Evolutionary conservation across 1,140 invertebrate species (phyloP), one percentile per base, ranked within the genome.

Genomic region (Odontomachus brunneus): DNA sequence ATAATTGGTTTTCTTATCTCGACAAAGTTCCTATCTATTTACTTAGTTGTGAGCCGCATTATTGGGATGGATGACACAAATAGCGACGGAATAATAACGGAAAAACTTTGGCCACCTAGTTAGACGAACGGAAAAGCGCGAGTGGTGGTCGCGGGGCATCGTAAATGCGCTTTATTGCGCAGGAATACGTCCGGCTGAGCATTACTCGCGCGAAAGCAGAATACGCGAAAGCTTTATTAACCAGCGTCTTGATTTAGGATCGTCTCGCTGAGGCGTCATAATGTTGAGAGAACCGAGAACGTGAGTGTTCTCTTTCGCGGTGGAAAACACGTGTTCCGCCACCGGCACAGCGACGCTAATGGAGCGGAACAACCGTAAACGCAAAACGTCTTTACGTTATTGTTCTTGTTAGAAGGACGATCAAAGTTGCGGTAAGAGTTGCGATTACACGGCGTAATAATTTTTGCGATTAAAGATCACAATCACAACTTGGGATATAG

Each of bases 101-200:
- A 67, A 67, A 51, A 66, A 49, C 49, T 53, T 33, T 5, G 29
- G 29, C 15, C 60, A 38, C 48, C 48, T 24, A 55, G 17, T 12
- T 49, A 44, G 82, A 59, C 38, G 67, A 88, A 78, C 22, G 72
- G 85, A 72, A 88, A 85, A 81, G 60, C 60, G 67, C n/a, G 71
- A 5, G 49, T 62, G 55, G 49, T 63, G n/a, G n/a, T n/a, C n/a
- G n/a, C 63, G 71, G 74, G 74, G 85, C 82, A 66, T 86, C 87
- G 80, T 89, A 89, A 89, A 89, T 83, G 75, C 81, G 81, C 26
- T 89, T 89, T 89, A 89, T 86, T 84, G 59, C 75, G 60, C 49
- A 9, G 26, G 84, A 82, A 88, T 84, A 66, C 38, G 3, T 75
- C 17, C 78, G 75, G 65, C 49, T 69, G 60, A 78, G 55, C n/a